These are phyloP conservation scores for Meriones unguiculatus DNA, from an alignment of 2,113 vertebrate genomes.

Conservation along the genomic window DNA sequence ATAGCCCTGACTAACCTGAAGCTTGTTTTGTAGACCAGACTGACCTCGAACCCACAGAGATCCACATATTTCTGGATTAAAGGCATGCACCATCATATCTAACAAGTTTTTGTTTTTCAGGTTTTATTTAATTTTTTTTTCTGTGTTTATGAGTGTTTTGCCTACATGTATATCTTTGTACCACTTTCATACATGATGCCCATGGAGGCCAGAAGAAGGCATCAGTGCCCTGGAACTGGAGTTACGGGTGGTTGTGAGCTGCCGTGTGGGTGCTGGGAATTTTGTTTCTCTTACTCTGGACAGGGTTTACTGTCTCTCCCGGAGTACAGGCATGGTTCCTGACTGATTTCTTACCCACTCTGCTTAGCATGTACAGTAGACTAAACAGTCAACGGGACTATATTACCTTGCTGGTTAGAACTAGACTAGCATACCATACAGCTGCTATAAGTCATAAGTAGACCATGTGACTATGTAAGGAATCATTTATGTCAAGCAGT, in stretches of 20 bases:
- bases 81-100: neutral
- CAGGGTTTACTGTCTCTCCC: neutral
- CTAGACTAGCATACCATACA: neutral
- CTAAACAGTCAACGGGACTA: neutral
- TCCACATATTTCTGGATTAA: neutral
- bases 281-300: neutral
- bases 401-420: too few relatives aligned
- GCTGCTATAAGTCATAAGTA: neutral
- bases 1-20: neutral
- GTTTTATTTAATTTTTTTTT: neutral
- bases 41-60: neutral
- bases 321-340: neutral
- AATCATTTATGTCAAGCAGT: neutral
- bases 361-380: neutral
- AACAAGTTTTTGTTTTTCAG: neutral
- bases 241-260: neutral
- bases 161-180: neutral
- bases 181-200: neutral
- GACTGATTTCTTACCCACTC: neutral
- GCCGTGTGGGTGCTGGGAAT: neutral
- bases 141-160: neutral
- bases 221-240: neutral
- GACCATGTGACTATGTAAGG: neutral
- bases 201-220: too few relatives aligned
- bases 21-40: neutral